Conservation (phyloP, 2,113 vertebrate genomes). For the Psammodynastes pulverulentus region DNA sequence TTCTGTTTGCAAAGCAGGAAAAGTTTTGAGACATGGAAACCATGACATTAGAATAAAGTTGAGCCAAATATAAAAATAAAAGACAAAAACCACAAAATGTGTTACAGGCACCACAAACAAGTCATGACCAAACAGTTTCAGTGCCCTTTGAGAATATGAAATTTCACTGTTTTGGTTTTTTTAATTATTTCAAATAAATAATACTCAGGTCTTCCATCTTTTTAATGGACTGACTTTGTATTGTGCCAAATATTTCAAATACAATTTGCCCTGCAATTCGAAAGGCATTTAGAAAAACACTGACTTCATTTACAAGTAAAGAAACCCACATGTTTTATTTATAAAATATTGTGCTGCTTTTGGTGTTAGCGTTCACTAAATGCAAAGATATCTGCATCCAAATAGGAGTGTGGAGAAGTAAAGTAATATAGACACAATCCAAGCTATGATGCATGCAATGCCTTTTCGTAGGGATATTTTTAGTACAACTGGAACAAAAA, state of each 20-base stretch:
- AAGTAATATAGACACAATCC: not conserved
- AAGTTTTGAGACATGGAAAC: not conserved
- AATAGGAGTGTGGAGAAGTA: not conserved
- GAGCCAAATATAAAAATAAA: slow-evolving; percentile 22
- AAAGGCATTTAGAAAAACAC: slow-evolving; percentile 18
- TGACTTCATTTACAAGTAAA: slow-evolving; percentile 8
- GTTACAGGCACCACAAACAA: not conserved
- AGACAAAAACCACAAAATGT: slow-evolving; percentile 27
- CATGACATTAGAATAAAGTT: slow-evolving; percentile 12
- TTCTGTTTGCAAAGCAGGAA: slow-evolving; percentile 16
- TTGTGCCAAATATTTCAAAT: not conserved
- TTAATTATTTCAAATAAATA: slow-evolving; percentile 24
- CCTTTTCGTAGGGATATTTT: slow-evolving; percentile 6
- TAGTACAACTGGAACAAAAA: not conserved
- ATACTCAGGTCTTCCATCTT: slow-evolving; percentile 31
- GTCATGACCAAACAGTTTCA: slow-evolving; percentile 17
- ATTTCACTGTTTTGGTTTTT: slow-evolving; percentile 34
- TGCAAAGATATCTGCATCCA: not conserved
- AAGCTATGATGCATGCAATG: not conserved
- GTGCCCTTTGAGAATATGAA: not conserved
- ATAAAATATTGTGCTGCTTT: slow-evolving; percentile 3
- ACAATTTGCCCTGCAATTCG: not conserved
- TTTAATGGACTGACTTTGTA: slow-evolving; percentile 26
- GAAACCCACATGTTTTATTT: slow-evolving; percentile 1
- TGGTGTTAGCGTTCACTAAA: not conserved